A percentile compares a stretch with the other conserved stretches of the same genome.
phyloP scores from a whole-genome alignment of 92 coral and sea anemone genomes.

The Paramuricea clavata region DNA sequence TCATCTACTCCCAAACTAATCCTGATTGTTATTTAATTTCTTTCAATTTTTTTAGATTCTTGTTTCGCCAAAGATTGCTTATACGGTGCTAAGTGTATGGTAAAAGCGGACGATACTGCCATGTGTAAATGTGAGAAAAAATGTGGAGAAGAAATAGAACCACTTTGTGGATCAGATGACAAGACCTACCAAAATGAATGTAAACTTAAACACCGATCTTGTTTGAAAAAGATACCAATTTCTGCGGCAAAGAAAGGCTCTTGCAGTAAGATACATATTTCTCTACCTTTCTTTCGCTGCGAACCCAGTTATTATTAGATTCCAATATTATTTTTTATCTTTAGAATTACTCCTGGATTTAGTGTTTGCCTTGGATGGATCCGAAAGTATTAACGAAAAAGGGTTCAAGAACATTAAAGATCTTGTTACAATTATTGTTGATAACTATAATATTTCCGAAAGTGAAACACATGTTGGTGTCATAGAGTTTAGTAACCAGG shows the following conservation, averaged over 20 bases:
- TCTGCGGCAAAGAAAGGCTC: constrained; percentile 36
- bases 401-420: constrained; percentile 75
- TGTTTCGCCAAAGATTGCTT: constrained; percentile 36
- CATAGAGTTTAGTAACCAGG: constrained; percentile 74
- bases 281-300: neutral
- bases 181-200: constrained; percentile 85
- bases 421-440: constrained; percentile 71
- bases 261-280: constrained; percentile 70
- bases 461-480: constrained; percentile 72
- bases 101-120: constrained; percentile 29
- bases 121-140: constrained; percentile 66
- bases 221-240: constrained; percentile 59
- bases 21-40: neutral
- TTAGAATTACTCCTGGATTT: constrained; percentile 64
- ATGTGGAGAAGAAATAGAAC: constrained; percentile 70
- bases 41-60: constrained; percentile 15
- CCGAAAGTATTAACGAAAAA: constrained; percentile 53
- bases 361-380: constrained; percentile 83
- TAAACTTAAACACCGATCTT: constrained; percentile 70
- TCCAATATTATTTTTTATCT: neutral
- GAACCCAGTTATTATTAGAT: too few species aligned
- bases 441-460: constrained; percentile 72
- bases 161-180: constrained; percentile 84
- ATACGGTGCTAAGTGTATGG: constrained; percentile 67
- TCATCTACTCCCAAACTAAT: neutral